Evolutionary conservation across 2,888 invertebrate species (phyloP), one percentile per base, ranked within the genome.

Genomic region (Drosophila falleni): DNA sequence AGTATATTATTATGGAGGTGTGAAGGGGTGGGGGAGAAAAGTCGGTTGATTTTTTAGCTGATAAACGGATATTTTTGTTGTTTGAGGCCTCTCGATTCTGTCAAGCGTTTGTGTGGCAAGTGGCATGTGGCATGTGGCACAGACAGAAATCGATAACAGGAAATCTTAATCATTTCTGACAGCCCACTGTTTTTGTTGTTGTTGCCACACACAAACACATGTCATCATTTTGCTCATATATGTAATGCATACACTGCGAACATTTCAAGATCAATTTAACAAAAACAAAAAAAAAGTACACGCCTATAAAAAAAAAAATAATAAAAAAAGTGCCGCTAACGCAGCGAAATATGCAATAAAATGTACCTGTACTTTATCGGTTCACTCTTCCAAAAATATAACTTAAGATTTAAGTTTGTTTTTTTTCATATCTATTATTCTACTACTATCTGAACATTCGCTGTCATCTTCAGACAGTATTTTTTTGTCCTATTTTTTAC

Each of bases 191-290:
- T 31, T 8, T 29, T 29, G 31, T 31, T 31, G 31, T n/a, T 37
- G 5, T 37, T 46, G 46, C 35, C 13, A 33, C 37, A 23, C 19
- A 26, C 23, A 46, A 44, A 56, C 23, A 33, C 23, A 23, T 31
- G 46, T 46, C 37, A 33, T 10, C 50, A 35, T 50, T 9, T 42
- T 23, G 8, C 19, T 19, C 19, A 44, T 35, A 37, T 37, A 47
- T 58, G 31, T 31, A 58, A 58, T 58, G 56, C 56, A 58, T 58
- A 58, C 56, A 47, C 56, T 47, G 56, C 35, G 35, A 47, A 58
- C 15, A 26, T 58, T 58, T 46, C 56, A 26, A 58, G 56, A 46
- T 58, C 56, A 58, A 58, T 46, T 37, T 58, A 58, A 35, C 56
- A 58, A 58, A 58, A 58, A 46, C 29, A 29, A 29, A 29, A 29